phyloP scores from a whole-genome alignment of 2,888 invertebrate genomes.

The Dasypolia templi region DNA sequence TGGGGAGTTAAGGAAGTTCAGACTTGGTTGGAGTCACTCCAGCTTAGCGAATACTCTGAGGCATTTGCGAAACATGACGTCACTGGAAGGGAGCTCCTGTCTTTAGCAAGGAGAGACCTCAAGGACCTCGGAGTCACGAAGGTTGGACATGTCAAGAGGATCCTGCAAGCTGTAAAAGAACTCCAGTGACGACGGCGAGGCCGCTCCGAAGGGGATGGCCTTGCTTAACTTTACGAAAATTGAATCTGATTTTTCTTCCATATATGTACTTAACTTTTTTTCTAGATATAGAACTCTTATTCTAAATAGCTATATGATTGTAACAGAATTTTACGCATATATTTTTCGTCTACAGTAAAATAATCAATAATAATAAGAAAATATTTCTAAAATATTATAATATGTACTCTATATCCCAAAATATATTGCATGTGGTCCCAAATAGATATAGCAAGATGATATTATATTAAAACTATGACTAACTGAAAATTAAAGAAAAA shows the following conservation, averaged over 20 bases:
- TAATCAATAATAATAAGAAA: constrained; percentile 36
- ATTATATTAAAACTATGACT: constrained; percentile 18
- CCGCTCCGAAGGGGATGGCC: constrained; percentile 88
- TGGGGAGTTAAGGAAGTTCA: constrained; percentile 98
- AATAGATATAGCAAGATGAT: constrained; percentile 29
- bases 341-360: constrained; percentile 56
- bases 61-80: constrained; percentile 97
- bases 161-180: constrained; percentile 97
- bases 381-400: constrained; percentile 33
- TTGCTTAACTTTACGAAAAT: constrained; percentile 64
- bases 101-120: constrained; percentile 95
- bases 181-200: constrained; percentile 88
- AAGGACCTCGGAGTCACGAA: constrained; percentile 98
- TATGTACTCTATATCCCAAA: constrained; percentile 38
- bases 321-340: constrained; percentile 46
- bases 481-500: constrained; percentile 61
- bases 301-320: constrained; percentile 47
- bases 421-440: constrained; percentile 30
- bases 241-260: constrained; percentile 65
- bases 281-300: constrained; percentile 50
- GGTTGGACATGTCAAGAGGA: constrained; percentile 98
- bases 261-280: constrained; percentile 30
- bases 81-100: constrained; percentile 96
- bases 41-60: constrained; percentile 97
- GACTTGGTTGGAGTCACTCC: constrained; percentile 96